Evolutionary conservation across 2,113 vertebrate species (phyloP), one percentile per base, ranked within the genome.

Genomic region (Tachuris rubrigastra): DNA sequence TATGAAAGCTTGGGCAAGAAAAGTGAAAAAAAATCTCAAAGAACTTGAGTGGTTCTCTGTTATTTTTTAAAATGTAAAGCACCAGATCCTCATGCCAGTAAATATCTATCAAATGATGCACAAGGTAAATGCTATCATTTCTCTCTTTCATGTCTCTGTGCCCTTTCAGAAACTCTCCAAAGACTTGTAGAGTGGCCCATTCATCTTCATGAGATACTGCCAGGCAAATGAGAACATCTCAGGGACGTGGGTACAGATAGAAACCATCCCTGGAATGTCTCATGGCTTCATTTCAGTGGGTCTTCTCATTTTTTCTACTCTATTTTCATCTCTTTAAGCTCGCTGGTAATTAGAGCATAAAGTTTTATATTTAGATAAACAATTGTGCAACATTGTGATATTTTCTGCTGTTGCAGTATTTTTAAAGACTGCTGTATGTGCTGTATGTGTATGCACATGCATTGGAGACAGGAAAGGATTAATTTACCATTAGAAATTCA

Each of bases 171-270:
- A 87, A 42, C 21, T 81, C 89, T 90, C 86, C 58, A 85, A 74
- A 86, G 84, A 72, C n/a, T 68, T 68, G 17, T 85, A 47, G 89
- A 87, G 47, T 46, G 62, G 69, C 49, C 69, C 50, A 58, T 89
- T 95, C 81, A 79, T 89, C 87, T 94, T 82, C 67, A 82, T 89
- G 87, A 95, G 80, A 42, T 93, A 49, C n/a, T 79, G 37, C 49
- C 77, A 82, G 52, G 66, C 44, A 81, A 80, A 68, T 78, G 67
- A 65, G 69, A 89, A 68, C 60, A 89, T 89, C 72, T 78, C 49
- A 87, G 81, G 69, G 62, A 33, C 5, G 1, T 66, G 66, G 44
- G 21, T 87, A 66, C 41, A 25, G 21, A 62, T 7, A 72, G 46
- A 85, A 91, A 78, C n/a, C 39, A 44, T 74, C 28, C 39, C 66